Base-by-base conservation (phyloP, 2,797 vertebrate species). In the Rousettus madagascariensis region DNA sequence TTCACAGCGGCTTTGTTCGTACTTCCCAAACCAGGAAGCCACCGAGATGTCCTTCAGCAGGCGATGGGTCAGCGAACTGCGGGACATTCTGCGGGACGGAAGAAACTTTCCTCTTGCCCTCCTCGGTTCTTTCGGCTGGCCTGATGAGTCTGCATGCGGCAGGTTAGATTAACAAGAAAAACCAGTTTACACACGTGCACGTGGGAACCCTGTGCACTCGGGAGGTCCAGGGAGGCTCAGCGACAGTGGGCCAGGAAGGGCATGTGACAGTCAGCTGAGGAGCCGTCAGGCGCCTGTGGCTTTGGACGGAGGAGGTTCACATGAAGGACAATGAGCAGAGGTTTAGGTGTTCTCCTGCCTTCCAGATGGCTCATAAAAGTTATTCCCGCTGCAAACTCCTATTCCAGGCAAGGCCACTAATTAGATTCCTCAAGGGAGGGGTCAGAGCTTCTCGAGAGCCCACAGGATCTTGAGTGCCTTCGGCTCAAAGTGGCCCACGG, bases 41-140 rank as follows among this genome's bases (percentile, higher is more conserved):
- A 1, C 36, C 17, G 1, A 24, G 26, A 7, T 0, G 55, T 8
- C 49, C 59, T 19, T 38, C 13, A 28, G 30, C 0, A 5, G 24
- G 36, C 4, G 38, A 1, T 0, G 28, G 66, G 1, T 7, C 2
- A 5, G 4, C 24, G 13, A 30, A 15, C 46, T 12, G 26, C 0
- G 22, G 10, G 3, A 8, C 33, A 3, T 3, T 8, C 6, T 46
- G 15, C 19, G 19, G 65, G 15, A n/a, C 9, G 33, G 65, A 68
- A 38, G 33, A 38, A 68, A 22, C 33, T 22, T 4, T 38, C 38
- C 33, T 22, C 61, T n/a, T 1, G 33, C 46, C 19, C 9, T 3
- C 28, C 71, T 6, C 0, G 43, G 43, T n/a, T n/a, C 43, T 12
- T 6, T 20, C 16, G 0, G 0, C 71, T 6, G 30, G 17, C 22